phyloP scores from a whole-genome alignment of 2,113 vertebrate genomes.

The Lamprotornis superbus region DNA sequence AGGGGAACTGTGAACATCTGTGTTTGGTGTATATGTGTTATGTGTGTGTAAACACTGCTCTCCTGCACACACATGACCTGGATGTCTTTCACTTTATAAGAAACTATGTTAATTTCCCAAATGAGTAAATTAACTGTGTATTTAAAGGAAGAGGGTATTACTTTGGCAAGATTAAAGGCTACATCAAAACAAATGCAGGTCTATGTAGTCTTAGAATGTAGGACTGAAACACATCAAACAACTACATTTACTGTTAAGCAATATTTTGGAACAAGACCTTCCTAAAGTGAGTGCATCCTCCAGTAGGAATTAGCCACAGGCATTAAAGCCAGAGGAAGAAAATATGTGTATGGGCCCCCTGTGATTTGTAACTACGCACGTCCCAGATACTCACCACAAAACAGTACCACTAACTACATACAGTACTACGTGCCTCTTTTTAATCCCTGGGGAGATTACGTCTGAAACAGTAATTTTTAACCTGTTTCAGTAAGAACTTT shows the following conservation, averaged over 20 bases:
- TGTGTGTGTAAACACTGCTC: fast-evolving
- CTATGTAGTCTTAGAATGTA: background rate
- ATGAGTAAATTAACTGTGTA: background rate
- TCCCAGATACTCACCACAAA: background rate
- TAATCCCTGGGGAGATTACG: background rate
- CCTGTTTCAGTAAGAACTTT: background rate
- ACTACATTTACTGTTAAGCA: background rate
- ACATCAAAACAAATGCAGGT: background rate
- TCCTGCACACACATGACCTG: background rate
- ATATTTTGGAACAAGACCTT: background rate
- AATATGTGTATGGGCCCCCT: background rate
- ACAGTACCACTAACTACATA: background rate
- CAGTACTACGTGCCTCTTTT: background rate
- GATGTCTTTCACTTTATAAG: background rate
- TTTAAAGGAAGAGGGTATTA: background rate
- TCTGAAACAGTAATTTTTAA: conserved; percentile 5
- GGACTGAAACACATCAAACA: background rate
- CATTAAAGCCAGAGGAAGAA: background rate
- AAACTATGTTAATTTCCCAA: background rate
- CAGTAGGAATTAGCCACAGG: background rate
- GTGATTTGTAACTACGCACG: background rate
- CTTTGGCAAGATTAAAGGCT: background rate
- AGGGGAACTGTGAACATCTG: background rate
- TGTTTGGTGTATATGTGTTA: background rate
- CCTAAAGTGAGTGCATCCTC: background rate